Evolutionary conservation across 1,140 invertebrate genomes (phyloP), one percentile per base, ranked within the genome.

Genomic region (Pseudomyrmex sp.): DNA sequence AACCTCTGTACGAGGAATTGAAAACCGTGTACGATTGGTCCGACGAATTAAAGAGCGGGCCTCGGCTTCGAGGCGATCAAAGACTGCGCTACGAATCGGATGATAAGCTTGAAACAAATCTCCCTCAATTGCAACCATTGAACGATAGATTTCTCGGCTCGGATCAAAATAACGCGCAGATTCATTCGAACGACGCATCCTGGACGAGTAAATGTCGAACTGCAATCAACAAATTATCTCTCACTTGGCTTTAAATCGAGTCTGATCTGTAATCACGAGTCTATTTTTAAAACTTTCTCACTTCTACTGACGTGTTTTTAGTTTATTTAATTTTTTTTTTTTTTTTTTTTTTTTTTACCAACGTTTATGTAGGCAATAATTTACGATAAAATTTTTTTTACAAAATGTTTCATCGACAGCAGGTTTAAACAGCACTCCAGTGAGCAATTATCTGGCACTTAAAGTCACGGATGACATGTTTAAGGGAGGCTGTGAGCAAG

Each of bases 401-500:
- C 1, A 1, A 76, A 76, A 63, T n/a, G 5, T 79, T 69, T 46
- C 9, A 56, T 52, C 20, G 50, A 12, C 1, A n/a, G 20, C 13
- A 18, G 26, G 18, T 44, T 26, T 18, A 46, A 58, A n/a, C n/a
- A 61, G 2, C 48, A 26, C 44, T 5, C 9, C 62, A 1, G 44
- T 58, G 63, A 61, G 46, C 48, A 86, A 90, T 84, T 92, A 92
- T 72, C 58, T 87, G 8, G 87, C 89, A 1, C 79, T 92, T 46
- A 92, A 92, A 80, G 86, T 82, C 65, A 91, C 86, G 23, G 86
- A 90, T 82, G 91, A 92, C 76, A 88, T 91, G 86, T 91, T 92
- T 84, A 91, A 92, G 89, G 91, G 87, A 15, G 87, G 89, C 1
- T 20, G 85, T 35, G 90, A 90, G 70, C 91, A 91, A 70, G 88